These are phyloP conservation scores for Coelogynopora nodosa DNA, from an alignment of 2,888 invertebrate genomes.

Conservation along the genomic window DNA sequence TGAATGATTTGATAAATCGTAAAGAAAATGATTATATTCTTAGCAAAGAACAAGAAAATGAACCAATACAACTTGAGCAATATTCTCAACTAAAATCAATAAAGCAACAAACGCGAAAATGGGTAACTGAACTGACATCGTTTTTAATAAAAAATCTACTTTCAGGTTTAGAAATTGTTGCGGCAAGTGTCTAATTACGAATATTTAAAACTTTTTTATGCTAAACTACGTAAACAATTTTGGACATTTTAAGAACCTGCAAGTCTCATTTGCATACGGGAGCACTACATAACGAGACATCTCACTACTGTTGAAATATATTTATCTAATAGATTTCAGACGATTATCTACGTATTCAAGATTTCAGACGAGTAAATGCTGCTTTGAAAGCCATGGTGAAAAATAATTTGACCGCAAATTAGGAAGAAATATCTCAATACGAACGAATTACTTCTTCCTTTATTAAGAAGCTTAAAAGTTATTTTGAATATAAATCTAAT, in stretches of 20 bases:
- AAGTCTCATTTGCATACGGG: constrained; percentile 9
- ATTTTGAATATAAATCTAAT: constrained; percentile 4
- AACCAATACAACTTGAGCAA: constrained; percentile 19
- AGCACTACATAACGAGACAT: constrained; percentile 28
- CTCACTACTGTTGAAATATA: constrained; percentile 17
- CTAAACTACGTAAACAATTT: constrained; percentile 8
- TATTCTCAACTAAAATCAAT: constrained; percentile 11
- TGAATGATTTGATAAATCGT: neutral
- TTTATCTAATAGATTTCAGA: neutral
- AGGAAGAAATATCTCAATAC: neutral
- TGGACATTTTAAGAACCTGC: constrained; percentile 17
- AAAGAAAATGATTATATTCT: neutral
- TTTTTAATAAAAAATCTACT: neutral
- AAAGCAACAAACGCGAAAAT: constrained; percentile 15
- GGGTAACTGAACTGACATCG: constrained; percentile 2
- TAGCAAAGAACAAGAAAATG: constrained; percentile 31
- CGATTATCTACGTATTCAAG: neutral
- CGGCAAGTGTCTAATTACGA: neutral
- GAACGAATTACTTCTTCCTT: neutral
- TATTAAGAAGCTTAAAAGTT: neutral
- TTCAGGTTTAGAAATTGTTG: constrained; percentile 17
- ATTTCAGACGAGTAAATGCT: constrained; percentile 11
- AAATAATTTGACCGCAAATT: neutral
- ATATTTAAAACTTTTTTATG: constrained; percentile 13
- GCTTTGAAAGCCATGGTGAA: constrained; percentile 34